These are phyloP conservation scores for Polymixis lichenea DNA, from an alignment of 2,888 invertebrate genomes.

Conservation along the genomic window DNA sequence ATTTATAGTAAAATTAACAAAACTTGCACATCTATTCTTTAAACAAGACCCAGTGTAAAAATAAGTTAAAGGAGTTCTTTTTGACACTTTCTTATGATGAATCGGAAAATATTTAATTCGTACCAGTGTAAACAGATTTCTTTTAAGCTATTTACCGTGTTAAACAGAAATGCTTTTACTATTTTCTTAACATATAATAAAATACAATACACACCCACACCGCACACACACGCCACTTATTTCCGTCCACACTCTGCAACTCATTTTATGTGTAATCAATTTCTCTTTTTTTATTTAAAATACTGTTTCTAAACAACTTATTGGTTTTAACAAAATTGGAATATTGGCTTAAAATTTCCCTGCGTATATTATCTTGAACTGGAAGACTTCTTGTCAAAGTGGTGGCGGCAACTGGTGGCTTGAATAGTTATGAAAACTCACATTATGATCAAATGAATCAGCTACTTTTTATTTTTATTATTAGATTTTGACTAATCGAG, in stretches of 20 bases:
- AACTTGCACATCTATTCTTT: not conserved
- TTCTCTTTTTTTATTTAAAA: not conserved
- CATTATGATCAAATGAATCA: too few species aligned
- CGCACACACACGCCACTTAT: not conserved
- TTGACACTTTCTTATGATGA: not conserved
- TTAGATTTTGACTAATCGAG: too few species aligned
- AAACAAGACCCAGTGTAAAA: not conserved
- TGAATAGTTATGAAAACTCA: too few species aligned
- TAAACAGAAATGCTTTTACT: not conserved
- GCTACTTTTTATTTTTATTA: too few species aligned
- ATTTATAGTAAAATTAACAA: not conserved
- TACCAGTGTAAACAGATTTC: not conserved
- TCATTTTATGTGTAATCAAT: not conserved
- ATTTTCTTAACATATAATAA: not conserved
- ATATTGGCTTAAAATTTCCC: not conserved
- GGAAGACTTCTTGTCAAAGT: too few species aligned
- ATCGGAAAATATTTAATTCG: not conserved
- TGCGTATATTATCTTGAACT: too few species aligned
- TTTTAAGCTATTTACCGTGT: not conserved
- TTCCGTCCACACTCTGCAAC: not conserved
- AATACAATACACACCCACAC: not conserved
- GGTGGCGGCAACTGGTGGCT: too few species aligned
- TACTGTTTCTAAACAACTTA: too few species aligned
- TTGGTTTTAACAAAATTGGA: too few species aligned
- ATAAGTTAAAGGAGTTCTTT: not conserved